Base-by-base conservation (phyloP, 1,140 invertebrate genomes). In the Drosophila lini region DNA sequence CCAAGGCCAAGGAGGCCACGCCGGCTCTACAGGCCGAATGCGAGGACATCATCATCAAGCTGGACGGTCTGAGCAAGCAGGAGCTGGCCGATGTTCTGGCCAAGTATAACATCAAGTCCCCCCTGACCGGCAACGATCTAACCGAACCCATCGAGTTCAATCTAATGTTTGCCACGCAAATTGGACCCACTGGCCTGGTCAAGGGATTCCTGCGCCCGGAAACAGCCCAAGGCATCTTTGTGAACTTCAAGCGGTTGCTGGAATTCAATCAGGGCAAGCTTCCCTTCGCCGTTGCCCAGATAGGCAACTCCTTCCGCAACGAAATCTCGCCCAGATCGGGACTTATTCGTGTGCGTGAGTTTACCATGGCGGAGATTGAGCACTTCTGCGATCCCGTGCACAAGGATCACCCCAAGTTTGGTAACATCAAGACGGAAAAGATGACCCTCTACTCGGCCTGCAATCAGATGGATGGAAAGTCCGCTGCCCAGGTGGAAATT, bases 361-460 rank as follows among this genome's bases (percentile, higher is more conserved):
- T 99, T 90, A 99, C 98, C 0, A 99, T 99, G 98, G 99, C 98
- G 50, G 99, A 99, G 94, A 99, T 99, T 80, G 99, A 99, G 92
- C 98, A 99, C 94, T 99, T 99, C 93, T 99, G 98, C 93, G 98
- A 99, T 93, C 97, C 98, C 1, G 92, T 79, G 3, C 94, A 97
- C 68, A 99, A 99, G 89, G 94, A 94, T 68, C 98, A 99, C 94
- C 95, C 96, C 0, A 99, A 99, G 93, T 99, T 99, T 93, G 93
- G 93, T 2, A 93, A 93, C 45, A 94, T 99, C 0, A 94, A 95
- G 77, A 94, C 97, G 83, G 95, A 96, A 3, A 93, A 93, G 68
- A 92, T 99, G 91, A 92, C 95, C 7, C 92, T 99, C 1, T 99
- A 99, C 86, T 99, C 98, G 0, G 98, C 97, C 28, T 97, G 97